Evolutionary conservation across 2,797 vertebrate species (phyloP).

Genomic region (Ciconia nigra): DNA sequence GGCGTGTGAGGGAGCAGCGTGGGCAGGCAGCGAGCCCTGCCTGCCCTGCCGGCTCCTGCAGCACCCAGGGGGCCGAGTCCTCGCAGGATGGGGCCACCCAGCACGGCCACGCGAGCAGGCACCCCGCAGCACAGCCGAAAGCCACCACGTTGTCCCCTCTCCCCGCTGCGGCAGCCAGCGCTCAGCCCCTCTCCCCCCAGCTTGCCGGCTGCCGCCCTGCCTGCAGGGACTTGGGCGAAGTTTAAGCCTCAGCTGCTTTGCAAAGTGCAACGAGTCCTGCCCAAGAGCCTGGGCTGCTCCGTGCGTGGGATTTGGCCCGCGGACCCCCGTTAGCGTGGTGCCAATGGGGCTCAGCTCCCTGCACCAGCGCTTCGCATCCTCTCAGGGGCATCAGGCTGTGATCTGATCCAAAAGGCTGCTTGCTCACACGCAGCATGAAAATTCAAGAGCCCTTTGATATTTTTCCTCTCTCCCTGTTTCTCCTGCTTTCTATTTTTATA

Average conservation of each 20-base stretch:
- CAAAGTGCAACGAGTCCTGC: background rate
- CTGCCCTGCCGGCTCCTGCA: background rate
- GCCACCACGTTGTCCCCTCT: background rate
- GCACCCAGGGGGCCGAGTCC: background rate
- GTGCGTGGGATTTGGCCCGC: accelerated
- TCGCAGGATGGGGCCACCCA: background rate
- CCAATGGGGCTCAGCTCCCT: background rate
- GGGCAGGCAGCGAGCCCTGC: background rate
- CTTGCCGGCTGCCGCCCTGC: too few relatives aligned
- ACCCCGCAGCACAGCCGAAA: accelerated
- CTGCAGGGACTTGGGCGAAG: background rate
- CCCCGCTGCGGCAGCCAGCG: accelerated
- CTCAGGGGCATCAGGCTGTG: background rate
- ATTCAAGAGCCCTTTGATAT: background rate
- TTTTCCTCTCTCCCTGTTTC: background rate
- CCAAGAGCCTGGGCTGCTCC: background rate
- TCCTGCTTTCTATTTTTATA: slow-evolving; percentile 43
- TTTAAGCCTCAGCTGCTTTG: background rate
- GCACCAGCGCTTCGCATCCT: accelerated
- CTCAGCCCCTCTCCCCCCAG: background rate
- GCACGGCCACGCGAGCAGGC: accelerated
- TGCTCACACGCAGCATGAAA: background rate
- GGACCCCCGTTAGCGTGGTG: accelerated
- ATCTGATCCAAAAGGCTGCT: background rate
- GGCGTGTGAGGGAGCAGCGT: too few relatives aligned